Evolutionary conservation across 2,113 vertebrate species (phyloP).

Genomic region (Ciconia maguari): DNA sequence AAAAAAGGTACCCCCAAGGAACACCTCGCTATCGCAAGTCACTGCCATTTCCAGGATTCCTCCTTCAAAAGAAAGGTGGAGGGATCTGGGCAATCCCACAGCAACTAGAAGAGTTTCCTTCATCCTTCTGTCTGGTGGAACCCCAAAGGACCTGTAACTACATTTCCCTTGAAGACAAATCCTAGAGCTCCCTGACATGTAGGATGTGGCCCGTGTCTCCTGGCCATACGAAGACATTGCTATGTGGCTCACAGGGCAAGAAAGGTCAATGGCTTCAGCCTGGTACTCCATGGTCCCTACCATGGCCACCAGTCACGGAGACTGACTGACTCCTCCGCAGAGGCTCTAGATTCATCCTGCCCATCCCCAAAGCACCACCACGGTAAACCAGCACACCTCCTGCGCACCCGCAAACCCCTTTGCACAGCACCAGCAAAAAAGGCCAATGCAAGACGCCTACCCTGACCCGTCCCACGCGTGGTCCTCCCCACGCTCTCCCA

Average conservation of each 20-base stretch:
- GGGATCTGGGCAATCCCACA: not conserved
- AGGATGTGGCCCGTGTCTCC: not conserved
- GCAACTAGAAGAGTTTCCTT: not conserved
- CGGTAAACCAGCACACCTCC: not conserved
- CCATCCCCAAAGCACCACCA: not conserved
- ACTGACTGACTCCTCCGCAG: not conserved
- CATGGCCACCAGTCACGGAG: not conserved
- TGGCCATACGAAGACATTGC: not conserved
- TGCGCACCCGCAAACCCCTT: not conserved
- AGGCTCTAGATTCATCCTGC: not conserved
- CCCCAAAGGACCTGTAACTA: not conserved
- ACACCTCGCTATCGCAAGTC: not conserved
- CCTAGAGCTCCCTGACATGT: not conserved
- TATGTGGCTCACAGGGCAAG: not conserved
- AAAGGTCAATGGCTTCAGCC: not conserved
- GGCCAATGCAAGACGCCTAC: fast-evolving
- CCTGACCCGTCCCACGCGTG: fast-evolving
- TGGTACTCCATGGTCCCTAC: not conserved
- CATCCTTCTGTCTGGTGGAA: not conserved
- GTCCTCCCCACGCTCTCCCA: fast-evolving
- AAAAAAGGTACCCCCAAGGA: not conserved
- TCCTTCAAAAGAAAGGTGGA: not conserved
- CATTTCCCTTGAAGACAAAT: not conserved
- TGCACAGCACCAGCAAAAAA: not conserved
- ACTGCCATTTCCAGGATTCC: not conserved